Percentiles rank a stretch among this genome's conserved stretches.
Evolutionary conservation across 35 echinoderm and acorn worm genomes (phyloP).

Genomic region (Stichopus chloronotus): DNA sequence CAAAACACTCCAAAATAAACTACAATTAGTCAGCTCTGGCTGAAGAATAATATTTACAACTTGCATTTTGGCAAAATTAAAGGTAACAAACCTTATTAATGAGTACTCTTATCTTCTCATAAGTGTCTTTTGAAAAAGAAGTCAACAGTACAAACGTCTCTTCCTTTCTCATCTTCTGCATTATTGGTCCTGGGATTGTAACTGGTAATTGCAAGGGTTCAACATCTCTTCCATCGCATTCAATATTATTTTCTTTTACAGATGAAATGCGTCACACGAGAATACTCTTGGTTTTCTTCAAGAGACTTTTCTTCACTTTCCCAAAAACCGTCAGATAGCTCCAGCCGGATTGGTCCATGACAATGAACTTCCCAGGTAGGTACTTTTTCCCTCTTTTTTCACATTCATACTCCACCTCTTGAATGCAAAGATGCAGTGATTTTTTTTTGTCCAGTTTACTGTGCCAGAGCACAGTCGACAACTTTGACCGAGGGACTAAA

Average conservation of each 20-base stretch:
- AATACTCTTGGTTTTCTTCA: background rate
- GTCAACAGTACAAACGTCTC: background rate
- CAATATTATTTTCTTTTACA: background rate
- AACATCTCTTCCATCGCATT: background rate
- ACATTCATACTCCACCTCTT: no score
- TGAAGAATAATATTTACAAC: no score
- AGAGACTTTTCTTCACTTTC: background rate
- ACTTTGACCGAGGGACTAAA: background rate
- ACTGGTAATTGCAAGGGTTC: background rate
- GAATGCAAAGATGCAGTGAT: no score
- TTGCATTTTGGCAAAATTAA: no score
- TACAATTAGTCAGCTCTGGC: no score
- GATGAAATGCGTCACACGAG: background rate
- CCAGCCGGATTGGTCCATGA: background rate
- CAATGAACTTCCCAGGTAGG: background rate
- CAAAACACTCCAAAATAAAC: no score
- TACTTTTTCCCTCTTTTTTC: background rate
- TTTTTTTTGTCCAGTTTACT: background rate
- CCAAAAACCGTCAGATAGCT: background rate
- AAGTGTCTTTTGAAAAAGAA: background rate
- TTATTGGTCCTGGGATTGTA: background rate
- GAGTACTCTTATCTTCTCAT: background rate
- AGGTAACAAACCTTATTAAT: background rate
- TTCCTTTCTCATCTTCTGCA: background rate
- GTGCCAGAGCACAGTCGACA: background rate